Evolutionary conservation across 2,113 vertebrate genomes (phyloP).

Genomic region (Corythornis cristatus): DNA sequence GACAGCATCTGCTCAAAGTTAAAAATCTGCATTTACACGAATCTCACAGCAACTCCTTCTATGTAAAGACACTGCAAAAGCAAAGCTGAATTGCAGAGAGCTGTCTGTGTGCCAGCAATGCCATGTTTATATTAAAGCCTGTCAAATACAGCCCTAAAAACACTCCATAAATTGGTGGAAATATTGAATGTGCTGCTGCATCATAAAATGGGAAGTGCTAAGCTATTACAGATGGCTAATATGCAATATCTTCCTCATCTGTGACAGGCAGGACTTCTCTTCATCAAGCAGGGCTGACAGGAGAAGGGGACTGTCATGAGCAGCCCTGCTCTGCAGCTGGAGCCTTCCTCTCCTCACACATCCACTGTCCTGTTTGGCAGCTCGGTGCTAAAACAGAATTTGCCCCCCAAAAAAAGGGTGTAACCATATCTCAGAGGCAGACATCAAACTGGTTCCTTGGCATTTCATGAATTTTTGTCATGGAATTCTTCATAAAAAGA

Average conservation of each 20-base stretch:
- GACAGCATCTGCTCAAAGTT: constrained; percentile 4
- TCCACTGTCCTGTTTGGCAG: background rate
- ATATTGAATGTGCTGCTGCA: constrained; percentile 30
- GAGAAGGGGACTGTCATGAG: background rate
- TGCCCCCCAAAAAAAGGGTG: background rate
- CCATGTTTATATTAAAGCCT: constrained; percentile 41
- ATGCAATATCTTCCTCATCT: background rate
- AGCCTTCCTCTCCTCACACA: background rate
- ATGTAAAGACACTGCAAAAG: constrained; percentile 16
- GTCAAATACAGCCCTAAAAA: constrained; percentile 32
- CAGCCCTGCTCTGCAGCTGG: background rate
- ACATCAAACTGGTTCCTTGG: background rate
- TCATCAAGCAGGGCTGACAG: background rate
- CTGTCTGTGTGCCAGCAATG: background rate
- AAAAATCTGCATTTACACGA: constrained; percentile 9
- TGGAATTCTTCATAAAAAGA: background rate
- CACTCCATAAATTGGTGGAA: constrained; percentile 36
- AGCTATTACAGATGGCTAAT: background rate
- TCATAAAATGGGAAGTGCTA: background rate
- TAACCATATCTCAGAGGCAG: background rate
- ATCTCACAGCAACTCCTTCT: background rate
- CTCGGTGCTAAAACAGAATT: background rate
- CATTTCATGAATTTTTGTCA: background rate
- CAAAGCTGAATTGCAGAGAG: background rate
- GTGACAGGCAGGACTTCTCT: background rate